A percentile compares a stretch with the other conserved stretches of the same genome.
phyloP scores from a whole-genome alignment of 2,113 vertebrate genomes.

The Hystrix brachyura region DNA sequence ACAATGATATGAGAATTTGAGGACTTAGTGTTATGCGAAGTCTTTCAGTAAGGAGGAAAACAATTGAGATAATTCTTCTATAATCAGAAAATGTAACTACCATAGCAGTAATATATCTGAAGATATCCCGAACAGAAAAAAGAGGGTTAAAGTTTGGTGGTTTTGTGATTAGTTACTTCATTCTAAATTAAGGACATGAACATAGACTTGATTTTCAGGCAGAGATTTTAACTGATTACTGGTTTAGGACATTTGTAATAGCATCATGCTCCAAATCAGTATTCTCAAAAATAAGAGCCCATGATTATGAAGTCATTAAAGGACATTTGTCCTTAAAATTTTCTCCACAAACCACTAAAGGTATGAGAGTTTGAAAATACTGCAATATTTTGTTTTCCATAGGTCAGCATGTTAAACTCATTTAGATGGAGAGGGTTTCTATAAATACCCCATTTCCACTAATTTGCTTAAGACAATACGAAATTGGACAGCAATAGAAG shows the following conservation, averaged over 20 bases:
- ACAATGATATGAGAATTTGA: neutral
- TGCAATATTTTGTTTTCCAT: neutral
- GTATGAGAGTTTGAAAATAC: neutral
- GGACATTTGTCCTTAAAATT: neutral
- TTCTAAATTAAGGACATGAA: slow-evolving; percentile 19
- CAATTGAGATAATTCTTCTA: slow-evolving; percentile 5
- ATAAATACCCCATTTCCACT: neutral
- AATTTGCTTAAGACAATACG: neutral
- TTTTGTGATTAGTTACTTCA: neutral
- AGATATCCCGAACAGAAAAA: slow-evolving; percentile 35
- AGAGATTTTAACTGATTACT: slow-evolving; percentile 16
- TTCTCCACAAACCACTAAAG: neutral
- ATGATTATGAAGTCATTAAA: neutral
- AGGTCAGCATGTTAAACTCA: neutral
- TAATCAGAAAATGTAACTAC: neutral
- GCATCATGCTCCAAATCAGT: neutral
- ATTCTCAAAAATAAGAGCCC: neutral
- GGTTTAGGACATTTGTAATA: neutral
- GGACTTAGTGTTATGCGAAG: neutral
- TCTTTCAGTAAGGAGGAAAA: neutral
- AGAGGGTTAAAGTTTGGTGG: neutral
- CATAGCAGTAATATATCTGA: neutral
- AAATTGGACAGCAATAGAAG: neutral
- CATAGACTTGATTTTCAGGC: neutral
- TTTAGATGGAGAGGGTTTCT: neutral